A percentile compares a stretch with the other conserved stretches of the same genome.
Evolutionary conservation across 2,888 invertebrate genomes (phyloP).

Genomic region (Dolichomitus sp.): DNA sequence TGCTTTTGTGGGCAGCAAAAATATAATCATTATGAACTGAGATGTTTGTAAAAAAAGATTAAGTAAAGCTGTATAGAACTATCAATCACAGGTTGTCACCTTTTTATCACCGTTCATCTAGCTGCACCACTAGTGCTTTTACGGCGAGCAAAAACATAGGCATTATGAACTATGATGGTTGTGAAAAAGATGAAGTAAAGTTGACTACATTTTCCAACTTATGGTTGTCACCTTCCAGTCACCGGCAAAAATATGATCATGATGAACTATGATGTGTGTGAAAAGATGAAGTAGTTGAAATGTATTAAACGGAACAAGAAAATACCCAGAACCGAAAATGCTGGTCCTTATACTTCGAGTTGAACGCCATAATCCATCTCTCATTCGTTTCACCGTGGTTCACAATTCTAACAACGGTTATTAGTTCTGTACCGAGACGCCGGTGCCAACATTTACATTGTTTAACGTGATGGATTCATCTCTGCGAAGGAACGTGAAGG

Average conservation of each 20-base stretch:
- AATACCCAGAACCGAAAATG: neutral
- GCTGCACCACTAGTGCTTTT: too few relatives aligned
- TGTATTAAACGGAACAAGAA: neutral
- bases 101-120: too few relatives aligned
- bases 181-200: too few relatives aligned
- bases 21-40: neutral
- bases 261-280: neutral
- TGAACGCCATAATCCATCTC: neutral
- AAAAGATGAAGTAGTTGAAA: neutral
- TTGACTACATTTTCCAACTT: too few relatives aligned
- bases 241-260: neutral
- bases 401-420: slow-evolving; percentile 76
- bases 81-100: too few relatives aligned
- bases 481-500: slow-evolving; percentile 71
- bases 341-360: neutral
- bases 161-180: too few relatives aligned
- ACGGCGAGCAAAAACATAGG: too few relatives aligned
- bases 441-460: slow-evolving; percentile 85
- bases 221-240: too few relatives aligned
- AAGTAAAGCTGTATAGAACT: neutral
- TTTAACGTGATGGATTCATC: slow-evolving; percentile 85
- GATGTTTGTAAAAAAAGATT: neutral
- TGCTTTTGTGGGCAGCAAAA: neutral
- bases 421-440: slow-evolving; percentile 83
- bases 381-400: neutral